A percentile compares a stretch with the other conserved stretches of the same genome.
These are phyloP conservation scores for Actinernus sp. DNA, from an alignment of 92 coral and sea anemone species.

Conservation along the genomic window DNA sequence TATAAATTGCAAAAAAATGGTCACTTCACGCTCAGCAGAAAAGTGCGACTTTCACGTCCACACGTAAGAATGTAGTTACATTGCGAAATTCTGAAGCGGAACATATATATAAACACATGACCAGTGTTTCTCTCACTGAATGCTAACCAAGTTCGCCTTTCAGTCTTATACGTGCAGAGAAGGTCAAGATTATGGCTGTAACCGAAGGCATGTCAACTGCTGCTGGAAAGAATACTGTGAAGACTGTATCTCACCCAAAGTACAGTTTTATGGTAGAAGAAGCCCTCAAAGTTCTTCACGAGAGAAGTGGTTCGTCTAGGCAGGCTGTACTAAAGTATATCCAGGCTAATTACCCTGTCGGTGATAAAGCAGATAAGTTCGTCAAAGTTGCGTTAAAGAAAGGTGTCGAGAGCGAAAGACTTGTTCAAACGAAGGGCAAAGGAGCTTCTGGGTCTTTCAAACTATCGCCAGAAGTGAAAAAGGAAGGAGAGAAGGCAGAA, in stretches of 20 bases:
- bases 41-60: background rate
- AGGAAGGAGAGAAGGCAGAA: constrained; percentile 62
- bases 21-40: background rate
- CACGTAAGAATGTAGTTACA: background rate
- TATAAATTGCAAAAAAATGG: background rate
- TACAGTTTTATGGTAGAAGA: constrained; percentile 90
- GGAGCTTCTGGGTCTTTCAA: constrained; percentile 91
- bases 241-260: constrained; percentile 69
- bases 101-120: too few relatives aligned
- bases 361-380: constrained; percentile 62
- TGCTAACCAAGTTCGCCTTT: too few relatives aligned
- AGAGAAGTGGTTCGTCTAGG: constrained; percentile 86
- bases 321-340: constrained; percentile 84
- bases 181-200: too few relatives aligned
- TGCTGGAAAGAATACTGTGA: too few relatives aligned
- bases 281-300: constrained; percentile 74
- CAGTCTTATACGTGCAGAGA: too few relatives aligned
- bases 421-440: constrained; percentile 81
- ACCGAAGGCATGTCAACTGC: background rate
- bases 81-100: background rate
- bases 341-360: constrained; percentile 70
- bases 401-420: constrained; percentile 61
- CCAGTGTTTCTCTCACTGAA: too few relatives aligned
- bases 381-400: constrained; percentile 76
- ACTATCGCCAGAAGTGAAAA: constrained; percentile 76